Evolutionary conservation across 2,888 invertebrate species (phyloP).

Genomic region (Tanypteryx hageni): DNA sequence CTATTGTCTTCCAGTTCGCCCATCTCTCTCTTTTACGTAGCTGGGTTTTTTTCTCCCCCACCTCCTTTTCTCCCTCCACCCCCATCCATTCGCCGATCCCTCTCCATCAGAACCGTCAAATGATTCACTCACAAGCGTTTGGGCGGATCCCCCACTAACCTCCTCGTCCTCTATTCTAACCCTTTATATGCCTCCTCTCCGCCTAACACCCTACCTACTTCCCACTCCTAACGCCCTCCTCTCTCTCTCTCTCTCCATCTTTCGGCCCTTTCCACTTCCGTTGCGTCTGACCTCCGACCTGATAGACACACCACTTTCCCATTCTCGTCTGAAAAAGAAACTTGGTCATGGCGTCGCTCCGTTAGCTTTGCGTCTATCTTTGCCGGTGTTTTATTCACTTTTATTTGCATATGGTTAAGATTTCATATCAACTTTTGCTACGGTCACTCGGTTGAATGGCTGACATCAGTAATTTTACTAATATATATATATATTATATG

Average conservation of each 20-base stretch:
- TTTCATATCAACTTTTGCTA: too few species aligned
- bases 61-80: background rate
- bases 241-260: background rate
- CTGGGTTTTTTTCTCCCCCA: background rate
- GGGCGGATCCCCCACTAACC: conserved; percentile 60
- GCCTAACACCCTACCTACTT: background rate
- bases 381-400: background rate
- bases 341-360: background rate
- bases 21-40: background rate
- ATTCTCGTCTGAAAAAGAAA: background rate
- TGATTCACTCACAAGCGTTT: conserved; percentile 63
- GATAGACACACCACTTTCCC: background rate
- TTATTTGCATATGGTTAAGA: too few species aligned
- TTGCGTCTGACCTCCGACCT: background rate
- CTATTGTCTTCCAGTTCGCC: background rate
- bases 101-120: conserved; percentile 53
- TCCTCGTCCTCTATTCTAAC: conserved; percentile 26
- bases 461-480: too few species aligned
- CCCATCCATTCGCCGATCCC: background rate
- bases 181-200: conserved; percentile 18
- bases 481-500: too few species aligned
- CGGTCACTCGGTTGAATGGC: too few species aligned
- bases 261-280: background rate
- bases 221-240: conserved; percentile 31
- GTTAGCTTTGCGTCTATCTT: conserved; percentile 8